Percentiles rank a stretch among this genome's conserved stretches.
phyloP scores from a whole-genome alignment of 2,113 vertebrate genomes.

The Ariopsis seemanni region DNA sequence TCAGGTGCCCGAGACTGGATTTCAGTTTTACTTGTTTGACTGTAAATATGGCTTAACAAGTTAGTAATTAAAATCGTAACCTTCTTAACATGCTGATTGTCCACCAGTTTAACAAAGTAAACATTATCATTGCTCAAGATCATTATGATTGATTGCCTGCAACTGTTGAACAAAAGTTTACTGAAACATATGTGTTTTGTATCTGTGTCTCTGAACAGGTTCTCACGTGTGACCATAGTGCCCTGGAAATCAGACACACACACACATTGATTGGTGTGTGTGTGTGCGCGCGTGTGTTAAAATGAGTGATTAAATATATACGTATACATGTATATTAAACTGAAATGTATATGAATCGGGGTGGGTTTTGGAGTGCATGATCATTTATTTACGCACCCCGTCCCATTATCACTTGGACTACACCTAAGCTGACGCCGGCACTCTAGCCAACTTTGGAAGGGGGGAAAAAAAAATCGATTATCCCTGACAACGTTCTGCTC shows the following conservation, averaged over 20 bases:
- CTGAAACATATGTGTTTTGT: background rate
- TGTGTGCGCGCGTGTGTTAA: background rate
- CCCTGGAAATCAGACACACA: slow-evolving; percentile 13
- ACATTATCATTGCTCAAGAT: background rate
- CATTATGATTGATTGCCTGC: background rate
- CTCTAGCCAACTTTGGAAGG: slow-evolving; percentile 1
- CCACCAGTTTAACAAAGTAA: background rate
- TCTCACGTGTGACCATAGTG: background rate
- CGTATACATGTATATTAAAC: background rate
- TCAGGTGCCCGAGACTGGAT: background rate
- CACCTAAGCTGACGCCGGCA: slow-evolving; percentile 15
- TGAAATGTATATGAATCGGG: background rate
- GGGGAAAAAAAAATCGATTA: background rate
- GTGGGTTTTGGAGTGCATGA: slow-evolving; percentile 8
- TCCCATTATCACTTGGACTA: slow-evolving; percentile 53
- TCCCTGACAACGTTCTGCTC: slow-evolving; percentile 47
- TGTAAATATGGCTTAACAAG: background rate
- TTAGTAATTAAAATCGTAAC: background rate
- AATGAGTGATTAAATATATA: background rate
- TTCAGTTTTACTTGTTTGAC: background rate
- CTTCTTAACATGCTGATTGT: background rate
- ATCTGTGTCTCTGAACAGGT: slow-evolving; percentile 16
- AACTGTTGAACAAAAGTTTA: background rate
- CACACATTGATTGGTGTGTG: background rate
- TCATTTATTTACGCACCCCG: slow-evolving; percentile 43